These are phyloP conservation scores for Cordilura impudica DNA, from an alignment of 2,888 invertebrate genomes.

Conservation along the genomic window DNA sequence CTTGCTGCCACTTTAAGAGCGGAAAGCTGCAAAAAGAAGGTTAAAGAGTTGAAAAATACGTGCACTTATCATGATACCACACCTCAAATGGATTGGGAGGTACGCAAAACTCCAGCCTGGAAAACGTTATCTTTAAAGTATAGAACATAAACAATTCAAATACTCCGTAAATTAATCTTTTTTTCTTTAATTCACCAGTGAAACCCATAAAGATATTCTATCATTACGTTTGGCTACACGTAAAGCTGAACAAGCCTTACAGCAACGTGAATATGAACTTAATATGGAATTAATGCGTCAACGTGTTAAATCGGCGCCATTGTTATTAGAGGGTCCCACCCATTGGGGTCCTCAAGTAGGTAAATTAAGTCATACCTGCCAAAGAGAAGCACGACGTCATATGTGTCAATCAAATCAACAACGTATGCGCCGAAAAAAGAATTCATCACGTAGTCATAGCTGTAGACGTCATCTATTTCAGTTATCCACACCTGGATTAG, in stretches of 20 bases:
- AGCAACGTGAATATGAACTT: constrained; percentile 74
- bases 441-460: constrained; percentile 42
- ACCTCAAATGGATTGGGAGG: constrained; percentile 76
- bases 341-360: constrained; percentile 75
- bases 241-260: constrained; percentile 75
- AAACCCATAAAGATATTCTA: constrained; percentile 75
- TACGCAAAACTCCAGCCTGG: constrained; percentile 77
- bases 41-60: constrained; percentile 72
- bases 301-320: constrained; percentile 76
- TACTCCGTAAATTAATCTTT: not conserved
- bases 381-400: constrained; percentile 70
- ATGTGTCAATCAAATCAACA: constrained; percentile 68
- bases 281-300: constrained; percentile 77
- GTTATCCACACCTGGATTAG: not conserved
- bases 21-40: constrained; percentile 74
- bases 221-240: constrained; percentile 75
- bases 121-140: constrained; percentile 75
- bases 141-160: constrained; percentile 35
- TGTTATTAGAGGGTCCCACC: constrained; percentile 75
- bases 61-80: constrained; percentile 70
- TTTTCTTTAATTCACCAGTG: constrained; percentile 66
- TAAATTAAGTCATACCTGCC: constrained; percentile 74
- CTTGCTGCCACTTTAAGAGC: constrained; percentile 77
- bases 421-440: constrained; percentile 52
- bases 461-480: constrained; percentile 48